Evolutionary conservation across 2,888 invertebrate genomes (phyloP), one percentile per base, ranked within the genome.

Genomic region (Cabera pusaria): DNA sequence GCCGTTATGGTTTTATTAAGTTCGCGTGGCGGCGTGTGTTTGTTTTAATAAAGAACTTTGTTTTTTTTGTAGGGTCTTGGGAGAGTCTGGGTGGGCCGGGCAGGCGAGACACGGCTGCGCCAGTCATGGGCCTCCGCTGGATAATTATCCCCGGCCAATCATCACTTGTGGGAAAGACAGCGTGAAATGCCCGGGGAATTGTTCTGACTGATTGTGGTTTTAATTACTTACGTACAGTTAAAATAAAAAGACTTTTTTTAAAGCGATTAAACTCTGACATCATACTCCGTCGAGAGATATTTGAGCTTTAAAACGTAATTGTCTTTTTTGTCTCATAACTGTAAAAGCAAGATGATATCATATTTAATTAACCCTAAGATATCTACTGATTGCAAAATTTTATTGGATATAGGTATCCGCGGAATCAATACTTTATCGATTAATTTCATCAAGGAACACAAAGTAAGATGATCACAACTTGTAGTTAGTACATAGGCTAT

Each of bases 1-100:
- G 69, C 59, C 49, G 75, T 79, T 82, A 80, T 86, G 72, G 77
- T 86, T 84, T 85, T 87, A 78, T 85, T 87, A 68, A 78, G 82
- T 80, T 83, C 72, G 81, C 82, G 75, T 81, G 81, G 73, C 77
- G 80, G 83, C 66, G 66, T 72, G 60, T 86, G 77, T 86, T 85
- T 87, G 85, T 84, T 87, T 82, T 86, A 82, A 77, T 83, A 49
- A 66, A 73, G 76, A 74, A 76, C 82, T 74, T 68, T 72, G 63
- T 64, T 80, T 77, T 53, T 50, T 46, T 31, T 49, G 47, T 49
- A 25, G 36, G 72, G 66, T n/a, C 61, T 71, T 60, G 57, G 61
- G 57, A 55, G 68, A 70, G 77, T 79, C 79, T 87, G 88, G 86
- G 86, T 86, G 87, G 86, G 75, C 81, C 25, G 40, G 66, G 34